Evolutionary conservation across 2,113 vertebrate genomes (phyloP).

Genomic region (Myrmophylax atrothorax): DNA sequence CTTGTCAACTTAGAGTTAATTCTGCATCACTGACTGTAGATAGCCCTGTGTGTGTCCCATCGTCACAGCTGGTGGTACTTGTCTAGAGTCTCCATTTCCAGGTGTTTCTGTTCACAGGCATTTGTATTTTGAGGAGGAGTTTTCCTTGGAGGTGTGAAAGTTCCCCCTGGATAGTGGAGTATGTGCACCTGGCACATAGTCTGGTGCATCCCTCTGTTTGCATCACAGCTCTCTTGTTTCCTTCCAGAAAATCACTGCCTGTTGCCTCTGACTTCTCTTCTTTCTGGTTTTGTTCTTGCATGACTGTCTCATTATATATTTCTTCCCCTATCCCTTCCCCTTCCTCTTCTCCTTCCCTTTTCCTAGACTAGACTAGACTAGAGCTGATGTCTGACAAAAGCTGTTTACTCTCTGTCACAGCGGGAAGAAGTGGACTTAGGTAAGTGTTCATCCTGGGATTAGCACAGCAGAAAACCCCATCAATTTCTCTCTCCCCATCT

Average conservation of each 20-base stretch:
- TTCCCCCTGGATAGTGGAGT: not conserved
- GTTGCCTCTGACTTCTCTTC: not conserved
- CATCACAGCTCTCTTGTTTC: not conserved
- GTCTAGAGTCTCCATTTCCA: not conserved
- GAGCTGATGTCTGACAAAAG: not conserved
- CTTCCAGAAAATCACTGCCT: not conserved
- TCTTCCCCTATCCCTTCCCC: fast-evolving
- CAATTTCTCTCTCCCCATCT: not conserved
- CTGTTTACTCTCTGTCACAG: not conserved
- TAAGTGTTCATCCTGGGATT: not conserved
- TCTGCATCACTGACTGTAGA: not conserved
- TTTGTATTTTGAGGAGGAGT: not conserved
- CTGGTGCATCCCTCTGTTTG: not conserved
- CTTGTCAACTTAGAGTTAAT: not conserved
- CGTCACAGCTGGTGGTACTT: not conserved
- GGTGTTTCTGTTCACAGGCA: not conserved
- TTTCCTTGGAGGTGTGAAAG: not conserved
- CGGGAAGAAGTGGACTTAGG: not conserved
- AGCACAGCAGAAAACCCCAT: not conserved
- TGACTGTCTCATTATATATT: not conserved
- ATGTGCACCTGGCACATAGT: not conserved
- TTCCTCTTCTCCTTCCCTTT: fast-evolving
- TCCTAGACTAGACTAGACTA: not conserved
- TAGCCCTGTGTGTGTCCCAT: not conserved
- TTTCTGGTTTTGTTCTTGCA: not conserved